phyloP scores from a whole-genome alignment of 2,797 vertebrate species.

The Ctenochaetus hawaiiensis region DNA sequence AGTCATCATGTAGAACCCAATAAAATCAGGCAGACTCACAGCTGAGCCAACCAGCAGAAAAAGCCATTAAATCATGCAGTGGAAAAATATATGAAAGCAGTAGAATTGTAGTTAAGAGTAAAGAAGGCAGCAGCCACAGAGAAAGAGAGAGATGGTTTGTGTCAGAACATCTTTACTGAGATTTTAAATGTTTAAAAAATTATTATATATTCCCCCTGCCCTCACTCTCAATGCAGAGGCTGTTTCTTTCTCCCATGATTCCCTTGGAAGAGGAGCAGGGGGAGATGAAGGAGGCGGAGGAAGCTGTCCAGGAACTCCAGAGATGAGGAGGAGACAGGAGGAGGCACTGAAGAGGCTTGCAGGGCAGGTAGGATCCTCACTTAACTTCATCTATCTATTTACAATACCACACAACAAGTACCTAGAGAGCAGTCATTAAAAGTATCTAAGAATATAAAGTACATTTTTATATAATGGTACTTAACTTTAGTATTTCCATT shows the following conservation, averaged over 20 bases:
- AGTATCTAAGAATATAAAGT: background rate
- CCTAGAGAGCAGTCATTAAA: background rate
- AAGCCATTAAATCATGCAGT: constrained; percentile 12
- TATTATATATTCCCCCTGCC: background rate
- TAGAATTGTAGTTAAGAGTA: background rate
- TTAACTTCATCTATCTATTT: background rate
- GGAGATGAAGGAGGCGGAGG: constrained; percentile 88
- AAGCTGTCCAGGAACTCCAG: constrained; percentile 95
- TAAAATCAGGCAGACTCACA: constrained; percentile 12
- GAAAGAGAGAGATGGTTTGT: background rate
- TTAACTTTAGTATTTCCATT: background rate
- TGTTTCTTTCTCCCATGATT: constrained; percentile 87
- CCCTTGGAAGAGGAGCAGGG: constrained; percentile 87
- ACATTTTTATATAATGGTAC: background rate
- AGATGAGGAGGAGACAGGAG: constrained; percentile 93
- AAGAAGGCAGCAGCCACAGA: background rate
- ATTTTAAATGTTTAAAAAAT: background rate
- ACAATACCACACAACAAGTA: background rate
- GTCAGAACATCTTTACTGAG: background rate
- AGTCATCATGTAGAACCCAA: constrained; percentile 53
- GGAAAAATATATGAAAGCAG: background rate
- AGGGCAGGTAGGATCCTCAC: constrained; percentile 86
- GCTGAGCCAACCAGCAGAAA: constrained; percentile 3
- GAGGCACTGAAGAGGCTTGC: constrained; percentile 91
- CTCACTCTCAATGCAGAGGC: constrained; percentile 87